Evolutionary conservation across 2,113 vertebrate genomes (phyloP).

Genomic region (Mustelus asterias): DNA sequence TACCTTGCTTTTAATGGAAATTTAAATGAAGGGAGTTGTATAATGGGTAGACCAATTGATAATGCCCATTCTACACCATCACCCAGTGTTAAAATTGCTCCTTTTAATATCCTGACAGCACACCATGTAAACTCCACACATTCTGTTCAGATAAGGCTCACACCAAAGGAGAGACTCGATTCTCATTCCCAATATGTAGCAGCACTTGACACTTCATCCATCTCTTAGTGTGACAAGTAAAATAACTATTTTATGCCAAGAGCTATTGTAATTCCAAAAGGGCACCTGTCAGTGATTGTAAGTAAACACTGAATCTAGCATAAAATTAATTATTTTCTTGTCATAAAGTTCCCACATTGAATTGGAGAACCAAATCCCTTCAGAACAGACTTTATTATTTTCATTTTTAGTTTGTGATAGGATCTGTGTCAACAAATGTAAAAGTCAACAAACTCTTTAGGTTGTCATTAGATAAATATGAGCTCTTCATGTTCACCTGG

Average conservation of each 20-base stretch:
- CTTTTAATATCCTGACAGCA: not conserved
- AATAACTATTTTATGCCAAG: constrained; percentile 6
- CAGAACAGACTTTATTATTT: not conserved
- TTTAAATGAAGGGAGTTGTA: not conserved
- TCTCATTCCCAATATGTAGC: not conserved
- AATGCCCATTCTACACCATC: not conserved
- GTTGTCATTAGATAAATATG: not conserved
- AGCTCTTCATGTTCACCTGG: too few relatives aligned
- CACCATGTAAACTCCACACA: not conserved
- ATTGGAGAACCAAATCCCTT: not conserved
- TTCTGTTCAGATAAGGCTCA: not conserved
- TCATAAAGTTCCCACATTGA: not conserved
- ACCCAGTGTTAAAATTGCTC: not conserved
- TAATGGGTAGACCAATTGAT: not conserved
- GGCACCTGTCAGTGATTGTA: constrained; percentile 5
- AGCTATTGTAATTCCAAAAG: constrained; percentile 28
- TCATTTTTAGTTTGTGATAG: not conserved
- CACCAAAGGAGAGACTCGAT: not conserved
- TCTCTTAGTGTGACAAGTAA: not conserved
- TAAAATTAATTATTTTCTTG: constrained; percentile 28
- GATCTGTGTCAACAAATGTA: not conserved
- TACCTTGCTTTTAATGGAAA: too few relatives aligned
- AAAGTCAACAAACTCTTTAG: not conserved
- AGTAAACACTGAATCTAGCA: not conserved
- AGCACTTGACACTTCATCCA: constrained; percentile 23